phyloP scores from a whole-genome alignment of 2,888 invertebrate species.

The Eremobia ochroleuca region DNA sequence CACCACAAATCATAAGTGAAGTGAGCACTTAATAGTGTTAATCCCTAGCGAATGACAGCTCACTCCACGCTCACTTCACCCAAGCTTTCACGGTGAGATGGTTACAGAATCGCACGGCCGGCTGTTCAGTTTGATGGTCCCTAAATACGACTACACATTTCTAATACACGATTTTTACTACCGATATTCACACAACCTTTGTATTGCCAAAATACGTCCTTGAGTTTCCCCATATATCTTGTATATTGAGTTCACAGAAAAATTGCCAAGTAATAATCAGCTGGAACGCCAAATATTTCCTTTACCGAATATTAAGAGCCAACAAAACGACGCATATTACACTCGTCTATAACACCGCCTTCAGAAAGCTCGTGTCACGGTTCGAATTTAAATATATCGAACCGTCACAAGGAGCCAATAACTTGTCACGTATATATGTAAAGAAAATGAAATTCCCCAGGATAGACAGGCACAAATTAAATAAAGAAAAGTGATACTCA shows the following conservation, averaged over 20 bases:
- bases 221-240: constrained; percentile 16
- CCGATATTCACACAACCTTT: neutral
- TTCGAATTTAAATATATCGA: constrained; percentile 64
- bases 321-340: constrained; percentile 56
- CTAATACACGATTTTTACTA: neutral
- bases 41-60: too few relatives aligned
- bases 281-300: constrained; percentile 54
- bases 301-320: constrained; percentile 52
- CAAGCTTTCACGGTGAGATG: too few relatives aligned
- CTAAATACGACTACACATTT: neutral
- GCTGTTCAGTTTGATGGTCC: neutral
- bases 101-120: too few relatives aligned
- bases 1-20: too few relatives aligned
- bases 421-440: constrained; percentile 69
- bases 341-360: constrained; percentile 31
- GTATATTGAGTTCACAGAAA: constrained; percentile 36
- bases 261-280: constrained; percentile 52
- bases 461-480: constrained; percentile 70
- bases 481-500: constrained; percentile 69
- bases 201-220: constrained; percentile 5
- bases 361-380: constrained; percentile 55
- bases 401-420: constrained; percentile 62
- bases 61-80: too few relatives aligned
- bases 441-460: constrained; percentile 68
- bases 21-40: too few relatives aligned